Base-by-base conservation (phyloP, 2,113 vertebrate species). In the Daphoenositta chrysoptera region DNA sequence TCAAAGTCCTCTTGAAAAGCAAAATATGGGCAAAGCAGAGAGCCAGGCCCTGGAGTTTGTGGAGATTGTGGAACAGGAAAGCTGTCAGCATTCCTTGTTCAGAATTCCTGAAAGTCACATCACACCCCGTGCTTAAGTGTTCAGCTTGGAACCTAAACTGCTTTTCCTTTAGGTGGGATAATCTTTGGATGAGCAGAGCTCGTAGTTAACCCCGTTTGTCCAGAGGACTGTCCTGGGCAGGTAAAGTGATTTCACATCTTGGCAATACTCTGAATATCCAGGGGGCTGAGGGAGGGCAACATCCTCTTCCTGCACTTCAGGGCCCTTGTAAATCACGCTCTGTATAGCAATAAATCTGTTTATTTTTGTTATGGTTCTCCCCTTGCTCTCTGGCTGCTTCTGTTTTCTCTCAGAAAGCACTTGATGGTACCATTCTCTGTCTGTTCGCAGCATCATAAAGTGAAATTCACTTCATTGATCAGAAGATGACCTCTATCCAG, bases 391-490 rank as follows among this genome's bases (percentile, higher is more conserved):
- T 64, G 72, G 53, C 77, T 78, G 48, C 42, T 56, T 26, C 54
- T 87, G 61, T 80, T 92, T 94, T 86, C 53, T 82, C 71, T 84
- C 57, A 24, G 45, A 72, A 84, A 81, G 60, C 84, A 76, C 64
- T 89, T 79, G 71, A 78, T 60, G 82, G 63, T 80, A 39, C 91
- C 51, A 80, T 76, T 89, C 61, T 64, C 60, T 66, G 53, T 40
- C 79, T 90, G 93, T 75, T 88, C 75, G 69, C 94, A 86, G 64
- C 33, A 87, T 39, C 65, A 76, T 78, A 77, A 96, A 90, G 76
- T 60, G 83, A 94, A 93, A 89, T 87, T 86, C 83, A 83, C 79
- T 91, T 83, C 91, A 70, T 57, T 89, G 76, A 96, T 92, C 86
- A 94, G 70, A 56, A 51, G 68, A 91, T 84, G 82, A 87, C 82